Conservation (phyloP, 2,888 invertebrate genomes). For the Metopia argyrocephala region DNA sequence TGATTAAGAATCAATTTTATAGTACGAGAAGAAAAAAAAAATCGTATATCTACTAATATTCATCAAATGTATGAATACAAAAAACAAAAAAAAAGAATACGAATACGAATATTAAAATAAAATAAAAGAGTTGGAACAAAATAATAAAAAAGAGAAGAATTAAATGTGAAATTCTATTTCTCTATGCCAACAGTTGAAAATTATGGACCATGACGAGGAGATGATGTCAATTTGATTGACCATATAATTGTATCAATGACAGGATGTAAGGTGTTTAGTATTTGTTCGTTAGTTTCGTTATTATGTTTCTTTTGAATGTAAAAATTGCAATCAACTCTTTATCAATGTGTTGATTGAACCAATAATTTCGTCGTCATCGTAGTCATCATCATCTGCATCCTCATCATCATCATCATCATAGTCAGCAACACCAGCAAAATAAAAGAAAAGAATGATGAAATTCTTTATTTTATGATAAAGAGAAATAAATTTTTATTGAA, state of each 20-base stretch:
- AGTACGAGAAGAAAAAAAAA: background rate
- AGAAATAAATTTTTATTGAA: conserved; percentile 34
- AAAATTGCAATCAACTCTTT: conserved; percentile 61
- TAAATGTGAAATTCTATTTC: conserved; percentile 14
- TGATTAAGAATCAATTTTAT: background rate
- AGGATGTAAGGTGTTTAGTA: conserved; percentile 48
- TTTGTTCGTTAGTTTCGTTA: conserved; percentile 47
- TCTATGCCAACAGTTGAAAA: conserved; percentile 42
- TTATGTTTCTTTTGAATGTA: conserved; percentile 39
- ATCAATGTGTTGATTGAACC: conserved; percentile 59
- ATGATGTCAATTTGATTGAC: conserved; percentile 60
- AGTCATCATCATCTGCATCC: too few species aligned
- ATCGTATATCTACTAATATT: background rate
- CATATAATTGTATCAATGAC: conserved; percentile 57
- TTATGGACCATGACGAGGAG: conserved; percentile 52
- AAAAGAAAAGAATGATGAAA: background rate
- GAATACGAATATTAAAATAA: conserved; percentile 2
- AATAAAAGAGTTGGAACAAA: background rate
- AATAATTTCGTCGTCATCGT: conserved; percentile 33
- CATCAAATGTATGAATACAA: conserved; percentile 25
- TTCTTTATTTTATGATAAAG: conserved; percentile 42
- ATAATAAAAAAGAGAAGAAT: conserved; percentile 17
- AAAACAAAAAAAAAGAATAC: conserved; percentile 3
- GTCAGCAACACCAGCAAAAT: background rate
- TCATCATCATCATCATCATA: too few species aligned